Evolutionary conservation across 1,140 invertebrate species (phyloP).

Genomic region (Arion vulgaris): DNA sequence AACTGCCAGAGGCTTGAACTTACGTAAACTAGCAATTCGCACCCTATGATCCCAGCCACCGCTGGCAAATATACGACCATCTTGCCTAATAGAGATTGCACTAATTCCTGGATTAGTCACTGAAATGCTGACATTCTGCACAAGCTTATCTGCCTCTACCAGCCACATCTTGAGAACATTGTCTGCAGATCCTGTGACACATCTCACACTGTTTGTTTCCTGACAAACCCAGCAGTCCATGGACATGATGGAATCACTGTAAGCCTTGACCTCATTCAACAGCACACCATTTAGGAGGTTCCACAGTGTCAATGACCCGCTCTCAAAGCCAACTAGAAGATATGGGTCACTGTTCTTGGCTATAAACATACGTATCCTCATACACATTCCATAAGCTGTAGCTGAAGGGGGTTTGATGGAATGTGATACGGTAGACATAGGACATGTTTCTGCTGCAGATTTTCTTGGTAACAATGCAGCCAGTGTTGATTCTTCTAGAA

Average conservation of each 20-base stretch:
- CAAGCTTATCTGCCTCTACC: slow-evolving; percentile 37
- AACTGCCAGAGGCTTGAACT: slow-evolving; percentile 81
- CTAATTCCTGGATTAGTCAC: slow-evolving; percentile 58
- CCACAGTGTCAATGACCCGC: slow-evolving; percentile 60
- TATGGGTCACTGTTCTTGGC: neutral
- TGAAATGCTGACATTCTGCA: slow-evolving; percentile 20
- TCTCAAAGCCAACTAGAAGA: slow-evolving; percentile 61
- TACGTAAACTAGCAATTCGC: slow-evolving; percentile 85
- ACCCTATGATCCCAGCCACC: slow-evolving; percentile 85
- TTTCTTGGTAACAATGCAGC: neutral
- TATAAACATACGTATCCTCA: slow-evolving; percentile 39
- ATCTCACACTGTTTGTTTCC: slow-evolving; percentile 30
- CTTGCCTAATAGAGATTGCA: slow-evolving; percentile 79
- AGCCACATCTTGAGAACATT: slow-evolving; percentile 44
- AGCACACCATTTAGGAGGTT: slow-evolving; percentile 45
- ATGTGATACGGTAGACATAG: neutral
- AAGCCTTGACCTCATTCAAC: slow-evolving; percentile 37
- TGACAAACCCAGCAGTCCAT: slow-evolving; percentile 43
- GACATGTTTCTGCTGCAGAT: neutral
- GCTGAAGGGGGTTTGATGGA: slow-evolving; percentile 32
- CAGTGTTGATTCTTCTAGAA: neutral
- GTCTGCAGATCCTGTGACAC: slow-evolving; percentile 53
- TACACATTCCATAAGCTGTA: slow-evolving; percentile 56
- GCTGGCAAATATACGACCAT: slow-evolving; percentile 83
- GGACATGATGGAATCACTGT: slow-evolving; percentile 56